A percentile compares a stretch with the other conserved stretches of the same genome.
Conservation (phyloP, 2,113 vertebrate species). For the Rhinoptilus africanus region DNA sequence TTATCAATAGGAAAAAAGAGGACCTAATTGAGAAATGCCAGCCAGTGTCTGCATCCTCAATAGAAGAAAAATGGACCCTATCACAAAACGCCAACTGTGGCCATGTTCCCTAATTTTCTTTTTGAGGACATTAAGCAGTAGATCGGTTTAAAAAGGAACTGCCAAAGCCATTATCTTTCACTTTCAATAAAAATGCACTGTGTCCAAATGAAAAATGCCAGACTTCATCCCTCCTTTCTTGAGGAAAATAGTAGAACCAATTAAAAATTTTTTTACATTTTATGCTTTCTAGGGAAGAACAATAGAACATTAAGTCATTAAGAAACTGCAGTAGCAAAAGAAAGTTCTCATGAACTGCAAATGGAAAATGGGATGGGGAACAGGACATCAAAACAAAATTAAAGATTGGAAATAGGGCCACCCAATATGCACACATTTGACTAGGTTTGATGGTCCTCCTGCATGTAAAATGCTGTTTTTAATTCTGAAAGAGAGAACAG, state of each 20-base stretch:
- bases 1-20: conserved; percentile 29
- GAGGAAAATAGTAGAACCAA: conserved; percentile 44
- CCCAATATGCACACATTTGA: not conserved
- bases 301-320: conserved; percentile 17
- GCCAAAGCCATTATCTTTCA: conserved; percentile 58
- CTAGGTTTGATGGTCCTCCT: not conserved
- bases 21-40: conserved; percentile 51
- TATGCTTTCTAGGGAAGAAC: not conserved
- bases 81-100: conserved; percentile 45
- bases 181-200: conserved; percentile 54
- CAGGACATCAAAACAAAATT: not conserved
- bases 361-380: not conserved
- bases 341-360: not conserved
- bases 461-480: not conserved
- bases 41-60: conserved; percentile 9
- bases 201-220: conserved; percentile 42
- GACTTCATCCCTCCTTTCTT: conserved; percentile 2
- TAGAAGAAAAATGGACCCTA: conserved; percentile 52
- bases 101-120: conserved; percentile 64
- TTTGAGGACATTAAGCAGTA: not conserved
- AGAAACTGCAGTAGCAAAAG: conserved; percentile 4
- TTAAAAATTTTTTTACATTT: conserved; percentile 49
- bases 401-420: not conserved
- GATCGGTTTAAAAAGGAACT: conserved; percentile 58
- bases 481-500: not conserved